A percentile compares a stretch with the other conserved stretches of the same genome.
These are phyloP conservation scores for Hyphantria cunea DNA, from an alignment of 1,140 invertebrate species.

Conservation along the genomic window DNA sequence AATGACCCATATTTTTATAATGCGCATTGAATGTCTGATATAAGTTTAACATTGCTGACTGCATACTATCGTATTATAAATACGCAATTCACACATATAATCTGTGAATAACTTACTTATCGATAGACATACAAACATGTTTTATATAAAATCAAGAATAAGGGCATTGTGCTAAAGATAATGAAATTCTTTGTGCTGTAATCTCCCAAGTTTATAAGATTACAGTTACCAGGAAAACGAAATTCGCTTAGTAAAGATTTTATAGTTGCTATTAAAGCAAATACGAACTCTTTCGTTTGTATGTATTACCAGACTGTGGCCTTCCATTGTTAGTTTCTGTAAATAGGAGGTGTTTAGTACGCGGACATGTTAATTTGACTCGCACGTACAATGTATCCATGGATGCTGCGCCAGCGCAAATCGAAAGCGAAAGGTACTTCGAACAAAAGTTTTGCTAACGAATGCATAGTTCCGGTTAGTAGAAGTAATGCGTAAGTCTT, in stretches of 20 bases:
- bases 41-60: neutral
- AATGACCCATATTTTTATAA: neutral
- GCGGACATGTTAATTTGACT: constrained; percentile 64
- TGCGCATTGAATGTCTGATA: neutral
- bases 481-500: constrained; percentile 11
- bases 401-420: constrained; percentile 47
- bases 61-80: constrained; percentile 2
- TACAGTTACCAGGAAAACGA: constrained; percentile 14
- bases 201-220: constrained; percentile 7
- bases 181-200: neutral
- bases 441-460: constrained; percentile 40
- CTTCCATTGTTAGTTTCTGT: constrained; percentile 69
- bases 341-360: constrained; percentile 63
- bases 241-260: neutral
- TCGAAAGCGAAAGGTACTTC: constrained; percentile 61
- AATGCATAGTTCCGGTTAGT: constrained; percentile 33
- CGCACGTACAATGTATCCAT: constrained; percentile 56
- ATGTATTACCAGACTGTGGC: constrained; percentile 59
- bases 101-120: constrained; percentile 4
- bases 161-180: constrained; percentile 14
- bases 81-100: constrained; percentile 17
- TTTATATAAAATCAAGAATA: constrained; percentile 10
- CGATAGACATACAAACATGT: neutral
- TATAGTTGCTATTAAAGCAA: constrained; percentile 21
- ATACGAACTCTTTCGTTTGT: constrained; percentile 54